phyloP scores from a whole-genome alignment of 2,888 invertebrate genomes.

The Clanis bilineata region DNA sequence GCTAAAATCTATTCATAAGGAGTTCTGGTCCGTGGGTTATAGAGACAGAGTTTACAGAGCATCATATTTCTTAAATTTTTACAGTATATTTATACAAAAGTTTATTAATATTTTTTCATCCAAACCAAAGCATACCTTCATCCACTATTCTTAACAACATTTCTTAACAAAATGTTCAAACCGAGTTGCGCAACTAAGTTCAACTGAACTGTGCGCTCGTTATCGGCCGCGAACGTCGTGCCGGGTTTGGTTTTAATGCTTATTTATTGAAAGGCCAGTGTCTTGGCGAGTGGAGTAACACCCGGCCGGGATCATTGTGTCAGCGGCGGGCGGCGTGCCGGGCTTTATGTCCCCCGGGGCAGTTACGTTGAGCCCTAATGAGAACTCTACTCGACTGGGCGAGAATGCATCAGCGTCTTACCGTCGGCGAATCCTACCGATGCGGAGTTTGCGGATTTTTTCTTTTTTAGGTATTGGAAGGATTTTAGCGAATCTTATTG shows the following conservation, averaged over 20 bases:
- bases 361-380: slow-evolving; percentile 22
- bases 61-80: too few relatives aligned
- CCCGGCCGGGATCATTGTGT: slow-evolving; percentile 66
- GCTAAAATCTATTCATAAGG: too few relatives aligned
- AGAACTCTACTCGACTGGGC: slow-evolving; percentile 20
- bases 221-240: slow-evolving; percentile 52
- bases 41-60: too few relatives aligned
- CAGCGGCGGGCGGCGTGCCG: slow-evolving; percentile 42
- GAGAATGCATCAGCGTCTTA: slow-evolving; percentile 17
- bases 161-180: too few relatives aligned
- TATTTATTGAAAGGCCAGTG: slow-evolving; percentile 75
- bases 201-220: slow-evolving; percentile 37
- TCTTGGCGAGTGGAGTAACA: slow-evolving; percentile 61
- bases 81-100: too few relatives aligned
- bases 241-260: slow-evolving; percentile 66
- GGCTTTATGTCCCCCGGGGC: slow-evolving; percentile 11
- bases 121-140: too few relatives aligned
- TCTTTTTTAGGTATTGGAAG: neutral
- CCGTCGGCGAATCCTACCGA: neutral
- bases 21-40: too few relatives aligned
- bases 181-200: neutral
- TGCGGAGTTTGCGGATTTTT: neutral
- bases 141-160: too few relatives aligned
- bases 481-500: neutral
- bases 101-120: too few relatives aligned